A percentile compares a stretch with the other conserved stretches of the same genome.
phyloP scores from a whole-genome alignment of 2,888 invertebrate species.

The Omphaloscelis lunosa region DNA sequence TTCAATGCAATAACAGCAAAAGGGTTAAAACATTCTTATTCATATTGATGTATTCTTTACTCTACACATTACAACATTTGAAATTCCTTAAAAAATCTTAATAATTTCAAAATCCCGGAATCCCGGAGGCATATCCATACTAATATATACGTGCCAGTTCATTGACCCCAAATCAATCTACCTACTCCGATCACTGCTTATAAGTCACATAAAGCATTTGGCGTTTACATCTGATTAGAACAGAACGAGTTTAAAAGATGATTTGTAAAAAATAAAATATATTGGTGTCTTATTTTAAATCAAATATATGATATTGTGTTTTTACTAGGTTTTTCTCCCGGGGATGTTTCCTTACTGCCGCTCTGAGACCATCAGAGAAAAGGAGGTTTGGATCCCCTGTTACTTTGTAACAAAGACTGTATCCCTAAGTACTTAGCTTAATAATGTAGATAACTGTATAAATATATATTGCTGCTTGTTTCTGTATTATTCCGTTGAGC shows the following conservation, averaged over 20 bases:
- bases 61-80: too few species aligned
- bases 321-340: background rate
- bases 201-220: background rate
- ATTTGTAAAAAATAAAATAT: background rate
- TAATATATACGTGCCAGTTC: too few species aligned
- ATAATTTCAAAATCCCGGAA: too few species aligned
- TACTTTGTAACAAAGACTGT: background rate
- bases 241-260: background rate
- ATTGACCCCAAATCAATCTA: too few species aligned
- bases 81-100: too few species aligned
- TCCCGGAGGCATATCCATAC: too few species aligned
- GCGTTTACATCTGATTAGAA: background rate
- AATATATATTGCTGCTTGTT: background rate
- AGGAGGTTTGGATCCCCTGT: background rate
- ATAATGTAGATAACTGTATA: background rate
- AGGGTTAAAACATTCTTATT: too few species aligned
- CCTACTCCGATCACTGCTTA: too few species aligned
- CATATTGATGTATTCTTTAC: too few species aligned
- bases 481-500: background rate
- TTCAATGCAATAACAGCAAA: too few species aligned
- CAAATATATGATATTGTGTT: background rate
- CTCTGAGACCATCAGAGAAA: background rate
- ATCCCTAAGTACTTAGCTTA: background rate
- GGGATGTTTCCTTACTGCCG: background rate
- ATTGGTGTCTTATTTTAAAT: background rate